Base-by-base conservation (phyloP, 2,888 invertebrate genomes). In the Adelognathus sp. region DNA sequence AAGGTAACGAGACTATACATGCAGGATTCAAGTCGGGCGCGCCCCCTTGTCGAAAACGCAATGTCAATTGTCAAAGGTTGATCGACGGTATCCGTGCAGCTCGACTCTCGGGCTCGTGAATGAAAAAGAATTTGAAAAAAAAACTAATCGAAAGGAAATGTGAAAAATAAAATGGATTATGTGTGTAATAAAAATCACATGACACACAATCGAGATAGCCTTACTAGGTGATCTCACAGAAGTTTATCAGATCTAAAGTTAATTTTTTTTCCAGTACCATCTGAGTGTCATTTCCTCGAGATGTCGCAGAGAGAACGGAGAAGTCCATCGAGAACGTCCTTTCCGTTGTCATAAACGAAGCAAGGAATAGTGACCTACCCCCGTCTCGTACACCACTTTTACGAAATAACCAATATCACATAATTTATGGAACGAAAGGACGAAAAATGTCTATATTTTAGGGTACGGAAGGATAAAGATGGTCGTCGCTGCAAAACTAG, bases 61-160 rank as follows among this genome's bases (percentile, higher is more conserved):
- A 76, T 83, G 81, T 80, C 86, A 84, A 86, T 86, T 83, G 82
- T 73, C 82, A 82, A 75, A 78, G 71, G 79, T 75, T 84, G 85
- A 84, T 85, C 71, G 85, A 84, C 84, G 76, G 76, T 86, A 81
- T 85, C 84, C 83, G 81, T 64, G 64, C 76, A n/a, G n/a, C n/a
- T n/a, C n/a, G n/a, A 66, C 31, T 16, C 61, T 14, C 29, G 18
- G 16, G 29, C 21, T 58, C 58, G n/a, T n/a, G 46, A 56, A 11
- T 36, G 16, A 52, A 46, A 24, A 24, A 33, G 3, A 39, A 29
- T n/a, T n/a, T n/a, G n/a, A 73, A 41, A 27, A 31, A 9, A 18
- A 18, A 56, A 54, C n/a, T n/a, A n/a, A n/a, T n/a, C n/a, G 44
- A 33, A 67, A 7, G 36, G 29, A 66, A 16, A 61, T 44, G 44